Evolutionary conservation across 2,113 vertebrate genomes (phyloP).

Genomic region (Aix galericulata): DNA sequence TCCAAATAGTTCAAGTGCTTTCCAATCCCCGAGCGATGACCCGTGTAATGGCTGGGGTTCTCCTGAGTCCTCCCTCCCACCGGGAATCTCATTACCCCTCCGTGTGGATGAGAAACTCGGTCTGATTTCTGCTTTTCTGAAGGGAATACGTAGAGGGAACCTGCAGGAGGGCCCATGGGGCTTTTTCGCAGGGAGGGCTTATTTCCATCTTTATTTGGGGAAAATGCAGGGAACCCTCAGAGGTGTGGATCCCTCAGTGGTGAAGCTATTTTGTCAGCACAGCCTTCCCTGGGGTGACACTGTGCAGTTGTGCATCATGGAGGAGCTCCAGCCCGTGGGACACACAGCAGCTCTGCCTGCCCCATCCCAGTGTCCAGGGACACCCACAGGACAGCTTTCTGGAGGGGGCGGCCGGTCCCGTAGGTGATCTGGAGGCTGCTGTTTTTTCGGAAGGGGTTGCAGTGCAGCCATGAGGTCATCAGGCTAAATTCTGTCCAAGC

Average conservation of each 20-base stretch:
- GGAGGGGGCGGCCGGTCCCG: not conserved
- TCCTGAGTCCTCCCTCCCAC: not conserved
- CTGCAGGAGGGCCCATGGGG: not conserved
- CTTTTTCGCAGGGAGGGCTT: accelerated
- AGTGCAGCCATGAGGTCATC: not conserved
- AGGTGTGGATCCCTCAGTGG: not conserved
- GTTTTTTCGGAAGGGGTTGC: not conserved
- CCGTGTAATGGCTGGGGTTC: accelerated
- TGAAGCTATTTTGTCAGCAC: not conserved
- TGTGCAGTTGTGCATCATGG: not conserved
- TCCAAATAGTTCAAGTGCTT: not conserved
- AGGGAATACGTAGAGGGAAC: not conserved
- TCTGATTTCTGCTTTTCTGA: not conserved
- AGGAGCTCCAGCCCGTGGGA: not conserved
- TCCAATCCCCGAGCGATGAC: accelerated
- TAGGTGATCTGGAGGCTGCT: not conserved
- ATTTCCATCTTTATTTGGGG: not conserved
- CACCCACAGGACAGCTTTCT: not conserved
- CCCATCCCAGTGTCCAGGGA: not conserved
- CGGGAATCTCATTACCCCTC: not conserved
- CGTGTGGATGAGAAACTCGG: not conserved
- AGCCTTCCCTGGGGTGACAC: not conserved
- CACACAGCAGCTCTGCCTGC: accelerated
- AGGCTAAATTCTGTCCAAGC: not conserved
- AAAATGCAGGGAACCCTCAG: not conserved